Conservation (phyloP, 2,888 invertebrate species). For the Coenonympha arcania region DNA sequence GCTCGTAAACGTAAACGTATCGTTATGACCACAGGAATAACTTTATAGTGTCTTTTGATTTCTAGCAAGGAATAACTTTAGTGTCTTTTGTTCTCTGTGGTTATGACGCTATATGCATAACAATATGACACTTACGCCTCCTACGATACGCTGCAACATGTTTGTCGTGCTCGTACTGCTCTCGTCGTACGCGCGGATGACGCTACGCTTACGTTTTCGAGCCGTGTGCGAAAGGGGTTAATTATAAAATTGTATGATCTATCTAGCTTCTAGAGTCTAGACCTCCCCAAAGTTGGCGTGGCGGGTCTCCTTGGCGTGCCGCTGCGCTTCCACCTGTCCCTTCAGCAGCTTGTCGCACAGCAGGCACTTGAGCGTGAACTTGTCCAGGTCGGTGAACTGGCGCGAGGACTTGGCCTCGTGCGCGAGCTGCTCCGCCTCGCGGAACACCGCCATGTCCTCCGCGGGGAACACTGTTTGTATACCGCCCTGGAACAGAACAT, state of each 20-base stretch:
- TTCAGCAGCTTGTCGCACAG: constrained; percentile 83
- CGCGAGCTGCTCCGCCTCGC: constrained; percentile 88
- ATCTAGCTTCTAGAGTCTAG: constrained; percentile 69
- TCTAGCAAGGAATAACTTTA: too few relatives aligned
- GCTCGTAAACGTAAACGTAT: too few relatives aligned
- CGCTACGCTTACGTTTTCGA: too few relatives aligned
- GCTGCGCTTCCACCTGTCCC: constrained; percentile 87
- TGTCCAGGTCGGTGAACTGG: constrained; percentile 92
- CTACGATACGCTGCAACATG: too few relatives aligned
- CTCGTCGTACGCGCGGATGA: too few relatives aligned
- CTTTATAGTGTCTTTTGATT: too few relatives aligned
- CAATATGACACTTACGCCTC: too few relatives aligned
- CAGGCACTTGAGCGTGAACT: constrained; percentile 87
- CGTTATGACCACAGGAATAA: too few relatives aligned
- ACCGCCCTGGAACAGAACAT: constrained; percentile 76
- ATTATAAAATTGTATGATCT: neutral
- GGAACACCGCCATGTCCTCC: constrained; percentile 80
- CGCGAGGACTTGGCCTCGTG: constrained; percentile 89
- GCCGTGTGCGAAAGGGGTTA: too few relatives aligned
- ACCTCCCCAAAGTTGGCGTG: constrained; percentile 88
- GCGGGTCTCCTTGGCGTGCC: constrained; percentile 88
- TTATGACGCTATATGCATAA: too few relatives aligned
- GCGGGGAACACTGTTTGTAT: constrained; percentile 86
- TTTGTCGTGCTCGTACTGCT: too few relatives aligned
- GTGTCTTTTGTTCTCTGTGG: too few relatives aligned